phyloP scores from a whole-genome alignment of 2,113 vertebrate genomes.

The Zosterops pallidus region DNA sequence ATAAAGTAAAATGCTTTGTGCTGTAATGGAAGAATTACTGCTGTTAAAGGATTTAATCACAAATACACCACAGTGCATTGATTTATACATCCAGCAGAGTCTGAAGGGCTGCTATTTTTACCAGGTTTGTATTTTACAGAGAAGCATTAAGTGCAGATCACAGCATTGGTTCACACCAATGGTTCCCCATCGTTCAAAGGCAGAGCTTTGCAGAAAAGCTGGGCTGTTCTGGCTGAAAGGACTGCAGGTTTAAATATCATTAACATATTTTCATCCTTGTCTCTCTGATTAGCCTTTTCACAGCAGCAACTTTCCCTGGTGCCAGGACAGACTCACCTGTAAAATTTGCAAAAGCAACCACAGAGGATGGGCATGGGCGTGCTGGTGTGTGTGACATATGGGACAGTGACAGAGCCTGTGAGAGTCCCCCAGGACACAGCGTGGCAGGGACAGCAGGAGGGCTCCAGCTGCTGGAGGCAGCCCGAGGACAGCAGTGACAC shows the following conservation, averaged over 20 bases:
- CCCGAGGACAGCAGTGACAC: not conserved
- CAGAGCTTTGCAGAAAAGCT: not conserved
- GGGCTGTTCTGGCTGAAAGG: not conserved
- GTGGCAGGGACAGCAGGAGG: not conserved
- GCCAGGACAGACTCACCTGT: not conserved
- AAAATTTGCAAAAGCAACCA: not conserved
- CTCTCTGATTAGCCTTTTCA: slow-evolving; percentile 16
- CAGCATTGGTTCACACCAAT: not conserved
- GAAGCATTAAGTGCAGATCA: slow-evolving; percentile 4
- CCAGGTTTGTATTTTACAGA: slow-evolving; percentile 36
- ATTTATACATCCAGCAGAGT: not conserved
- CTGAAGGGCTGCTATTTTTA: slow-evolving; percentile 36
- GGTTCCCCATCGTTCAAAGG: not conserved
- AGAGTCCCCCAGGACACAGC: not conserved
- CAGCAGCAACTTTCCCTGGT: not conserved
- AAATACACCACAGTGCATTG: not conserved
- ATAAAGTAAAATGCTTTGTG: slow-evolving; percentile 20
- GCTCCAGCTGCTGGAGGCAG: not conserved
- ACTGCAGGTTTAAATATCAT: not conserved
- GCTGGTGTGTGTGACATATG: not conserved
- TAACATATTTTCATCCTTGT: slow-evolving; percentile 5
- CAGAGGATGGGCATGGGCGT: not conserved
- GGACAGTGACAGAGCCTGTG: not conserved
- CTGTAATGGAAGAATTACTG: slow-evolving; percentile 31
- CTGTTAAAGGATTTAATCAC: slow-evolving; percentile 33